Evolutionary conservation across 2,797 vertebrate species (phyloP), one percentile per base, ranked within the genome.

Genomic region (Rhyacichthys aspro): DNA sequence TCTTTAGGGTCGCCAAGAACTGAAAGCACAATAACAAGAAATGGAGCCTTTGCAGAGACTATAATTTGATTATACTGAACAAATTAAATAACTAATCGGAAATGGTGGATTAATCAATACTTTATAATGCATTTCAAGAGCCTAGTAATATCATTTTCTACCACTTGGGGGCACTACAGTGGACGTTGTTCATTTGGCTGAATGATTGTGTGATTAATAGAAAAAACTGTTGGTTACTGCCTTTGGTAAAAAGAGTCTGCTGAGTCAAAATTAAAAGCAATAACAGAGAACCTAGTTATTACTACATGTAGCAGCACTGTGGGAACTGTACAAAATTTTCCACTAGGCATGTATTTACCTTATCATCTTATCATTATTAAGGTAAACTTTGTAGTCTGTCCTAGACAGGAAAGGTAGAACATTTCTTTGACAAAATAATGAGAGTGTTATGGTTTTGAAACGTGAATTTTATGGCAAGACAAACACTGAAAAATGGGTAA

Each of bases 1-100:
- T 97, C 91, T 96, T 97, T 72, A 98, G 87, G 55, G 95, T 94
- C 23, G 95, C 95, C 63, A 98, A 70, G 63, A 98, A 97, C 96
- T 98, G 67, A 63, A 49, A 0, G 49, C 10, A 53, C 4, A 59
- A 6, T 47, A 5, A 48, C 38, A 44, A 45, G 56, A 38, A 38
- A 38, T 38, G 5, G 11, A 38, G 9, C 23, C 23, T 28, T 28
- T 28, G 23, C 23, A 28, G 3, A 28, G 23, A 28, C 4, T 28
- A 28, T 6, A 28, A 28, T 28, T 28, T 28, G 23, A 28, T 28
- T 28, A 28, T 28, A 28, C 23, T 5, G 3, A 28, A 28, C 23
- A 5, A 28, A 11, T 37, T 50, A 19, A 18, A 37, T 12, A 36
- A 32, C 28, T n/a, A 48, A 48, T 10, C 6, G 6, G 32, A n/a